Evolutionary conservation across 2,888 invertebrate species (phyloP).

Genomic region (Pharmacophagus antenor): DNA sequence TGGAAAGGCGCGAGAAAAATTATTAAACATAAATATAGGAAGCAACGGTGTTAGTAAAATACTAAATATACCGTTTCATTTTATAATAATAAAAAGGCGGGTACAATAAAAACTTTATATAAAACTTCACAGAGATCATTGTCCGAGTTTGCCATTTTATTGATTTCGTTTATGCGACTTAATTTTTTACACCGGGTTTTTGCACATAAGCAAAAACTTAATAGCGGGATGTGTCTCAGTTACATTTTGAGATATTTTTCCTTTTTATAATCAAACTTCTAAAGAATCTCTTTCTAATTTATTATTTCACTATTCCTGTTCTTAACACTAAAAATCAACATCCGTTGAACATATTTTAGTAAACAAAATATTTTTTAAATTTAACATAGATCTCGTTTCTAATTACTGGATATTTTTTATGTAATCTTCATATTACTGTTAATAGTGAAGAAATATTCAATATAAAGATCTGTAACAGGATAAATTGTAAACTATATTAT

Average conservation of each 20-base stretch:
- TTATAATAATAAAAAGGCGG: conserved; percentile 16
- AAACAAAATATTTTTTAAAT: no score
- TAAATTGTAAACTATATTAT: no score
- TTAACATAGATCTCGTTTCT: no score
- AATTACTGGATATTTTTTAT: no score
- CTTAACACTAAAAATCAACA: neutral
- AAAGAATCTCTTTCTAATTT: neutral
- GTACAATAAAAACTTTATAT: conserved; percentile 13
- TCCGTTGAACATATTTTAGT: no score
- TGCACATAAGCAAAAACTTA: conserved; percentile 19
- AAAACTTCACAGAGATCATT: conserved; percentile 27
- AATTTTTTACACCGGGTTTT: conserved; percentile 24
- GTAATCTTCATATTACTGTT: no score
- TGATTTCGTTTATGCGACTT: conserved; percentile 30
- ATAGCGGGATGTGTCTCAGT: conserved; percentile 19
- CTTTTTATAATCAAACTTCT: conserved; percentile 7
- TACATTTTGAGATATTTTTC: conserved; percentile 18
- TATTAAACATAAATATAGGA: neutral
- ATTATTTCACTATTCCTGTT: neutral
- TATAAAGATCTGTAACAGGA: no score
- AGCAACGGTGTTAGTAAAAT: neutral
- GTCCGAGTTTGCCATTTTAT: conserved; percentile 30
- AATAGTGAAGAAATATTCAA: no score
- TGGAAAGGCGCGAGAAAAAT: neutral
- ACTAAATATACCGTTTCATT: conserved; percentile 5